Evolutionary conservation across 2,888 invertebrate genomes (phyloP), one percentile per base, ranked within the genome.

Genomic region (Sphaerophoria rueppellii): DNA sequence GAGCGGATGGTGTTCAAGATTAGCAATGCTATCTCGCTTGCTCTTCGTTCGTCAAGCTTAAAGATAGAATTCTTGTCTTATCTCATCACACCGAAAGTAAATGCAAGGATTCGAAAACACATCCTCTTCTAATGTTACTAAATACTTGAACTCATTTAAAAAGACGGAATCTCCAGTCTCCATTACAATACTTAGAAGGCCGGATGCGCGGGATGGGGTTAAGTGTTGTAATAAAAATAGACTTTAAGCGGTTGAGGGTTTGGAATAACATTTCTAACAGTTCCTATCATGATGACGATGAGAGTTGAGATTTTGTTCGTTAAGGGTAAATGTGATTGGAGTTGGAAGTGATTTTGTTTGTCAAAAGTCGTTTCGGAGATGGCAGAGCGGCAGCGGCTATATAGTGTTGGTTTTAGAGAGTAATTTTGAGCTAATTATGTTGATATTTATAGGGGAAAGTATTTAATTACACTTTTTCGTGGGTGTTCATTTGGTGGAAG

Each of bases 231-330:
- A 80, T 83, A 72, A 76, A 76, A 79, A 63, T 76, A 71, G 69
- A 79, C 69, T 65, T 12, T 54, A 65, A 52, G 32, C 11, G 48
- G 63, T 32, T 9, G 48, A 61, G 65, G 65, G 40, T 37, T 37
- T 54, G 67, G 46, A 82, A 65, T 77, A 61, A 73, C 67, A 73
- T 16, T 72, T 48, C 48, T 37, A 16, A 14, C 32, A 63, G 35
- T 48, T 63, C 14, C 16, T 6, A 77, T 77, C 77, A 74, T 58
- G 78, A 78, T 24, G 24, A 24, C 24, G 24, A 24, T 75, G 61
- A 72, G 67, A 79, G 69, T 79, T 70, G 57, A 76, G 75, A 83
- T 83, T 83, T 83, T 52, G 72, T 72, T 80, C 80, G 75, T 83
- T 76, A 69, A 4, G 60, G 58, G 46, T 76, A 81, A 85, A 76